A percentile compares a stretch with the other conserved stretches of the same genome.
Conservation (phyloP, 1,140 invertebrate species). For the Diabrotica virgifera region DNA sequence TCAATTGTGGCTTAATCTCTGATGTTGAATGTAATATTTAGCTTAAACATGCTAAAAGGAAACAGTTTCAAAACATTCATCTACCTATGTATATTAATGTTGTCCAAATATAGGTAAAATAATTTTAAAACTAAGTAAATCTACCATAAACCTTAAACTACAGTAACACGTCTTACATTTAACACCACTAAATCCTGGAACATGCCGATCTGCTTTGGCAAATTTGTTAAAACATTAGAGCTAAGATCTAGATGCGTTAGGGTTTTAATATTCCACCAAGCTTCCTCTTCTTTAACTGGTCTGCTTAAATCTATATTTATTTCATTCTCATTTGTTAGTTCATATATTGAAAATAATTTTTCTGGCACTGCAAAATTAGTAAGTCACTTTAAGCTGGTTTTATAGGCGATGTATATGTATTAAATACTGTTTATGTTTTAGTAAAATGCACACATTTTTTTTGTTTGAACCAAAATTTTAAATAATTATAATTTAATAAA, state of each 20-base stretch:
- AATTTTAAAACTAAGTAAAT: too few species aligned
- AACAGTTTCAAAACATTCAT: too few species aligned
- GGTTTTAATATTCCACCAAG: conserved; percentile 85
- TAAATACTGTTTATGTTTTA: neutral
- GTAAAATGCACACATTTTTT: neutral
- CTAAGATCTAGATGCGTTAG: conserved; percentile 77
- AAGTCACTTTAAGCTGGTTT: neutral
- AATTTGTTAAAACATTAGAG: conserved; percentile 66
- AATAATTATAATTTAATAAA: too few species aligned
- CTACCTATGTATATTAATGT: too few species aligned
- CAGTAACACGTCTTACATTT: conserved; percentile 56
- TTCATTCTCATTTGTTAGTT: conserved; percentile 63
- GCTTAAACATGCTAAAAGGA: too few species aligned
- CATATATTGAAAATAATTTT: conserved; percentile 77
- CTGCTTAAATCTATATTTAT: conserved; percentile 61
- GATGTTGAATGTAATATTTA: too few species aligned
- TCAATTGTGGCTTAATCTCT: too few species aligned
- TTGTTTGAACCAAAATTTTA: neutral
- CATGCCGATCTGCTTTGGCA: conserved; percentile 68
- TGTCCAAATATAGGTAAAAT: too few species aligned
- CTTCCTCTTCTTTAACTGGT: conserved; percentile 54
- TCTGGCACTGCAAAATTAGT: conserved; percentile 67
- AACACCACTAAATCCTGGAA: conserved; percentile 68
- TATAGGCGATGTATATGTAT: neutral
- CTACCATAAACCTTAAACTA: too few species aligned